Evolutionary conservation across 2,888 invertebrate species (phyloP).

Genomic region (Gastrophysa polygoni): DNA sequence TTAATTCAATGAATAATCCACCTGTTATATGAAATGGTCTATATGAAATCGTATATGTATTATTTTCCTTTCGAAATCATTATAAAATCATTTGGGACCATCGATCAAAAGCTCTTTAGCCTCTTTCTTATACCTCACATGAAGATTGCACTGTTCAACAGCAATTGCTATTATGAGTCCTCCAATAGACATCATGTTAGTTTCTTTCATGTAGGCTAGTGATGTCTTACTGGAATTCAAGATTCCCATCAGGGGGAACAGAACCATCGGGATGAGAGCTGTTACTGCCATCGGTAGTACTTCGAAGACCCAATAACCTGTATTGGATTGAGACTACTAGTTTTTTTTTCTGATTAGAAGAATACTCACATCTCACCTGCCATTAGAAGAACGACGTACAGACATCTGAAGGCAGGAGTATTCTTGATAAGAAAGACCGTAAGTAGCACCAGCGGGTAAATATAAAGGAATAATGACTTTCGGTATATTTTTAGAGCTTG

Average conservation of each 20-base stretch:
- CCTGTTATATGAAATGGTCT: no score
- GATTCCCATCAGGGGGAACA: conserved; percentile 83
- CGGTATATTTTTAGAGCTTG: conserved; percentile 64
- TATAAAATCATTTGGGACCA: no score
- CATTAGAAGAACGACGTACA: conserved; percentile 82
- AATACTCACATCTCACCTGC: conserved; percentile 58
- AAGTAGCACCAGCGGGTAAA: conserved; percentile 71
- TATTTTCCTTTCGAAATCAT: no score
- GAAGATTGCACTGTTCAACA: conserved; percentile 87
- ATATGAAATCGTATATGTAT: no score
- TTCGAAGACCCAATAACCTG: conserved; percentile 71
- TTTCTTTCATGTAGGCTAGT: conserved; percentile 77
- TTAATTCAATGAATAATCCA: no score
- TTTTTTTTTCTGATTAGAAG: neutral
- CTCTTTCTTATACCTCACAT: conserved; percentile 59
- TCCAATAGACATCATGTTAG: conserved; percentile 86
- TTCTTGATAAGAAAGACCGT: conserved; percentile 69
- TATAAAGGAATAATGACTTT: conserved; percentile 72
- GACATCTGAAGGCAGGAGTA: conserved; percentile 70
- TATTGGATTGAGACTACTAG: neutral
- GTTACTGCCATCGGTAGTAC: conserved; percentile 81
- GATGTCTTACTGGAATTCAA: conserved; percentile 66
- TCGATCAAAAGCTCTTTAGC: no score
- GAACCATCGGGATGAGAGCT: conserved; percentile 78
- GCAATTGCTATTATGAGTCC: conserved; percentile 90